Evolutionary conservation across 2,888 invertebrate species (phyloP).

Genomic region (Amphiduros pacificus): DNA sequence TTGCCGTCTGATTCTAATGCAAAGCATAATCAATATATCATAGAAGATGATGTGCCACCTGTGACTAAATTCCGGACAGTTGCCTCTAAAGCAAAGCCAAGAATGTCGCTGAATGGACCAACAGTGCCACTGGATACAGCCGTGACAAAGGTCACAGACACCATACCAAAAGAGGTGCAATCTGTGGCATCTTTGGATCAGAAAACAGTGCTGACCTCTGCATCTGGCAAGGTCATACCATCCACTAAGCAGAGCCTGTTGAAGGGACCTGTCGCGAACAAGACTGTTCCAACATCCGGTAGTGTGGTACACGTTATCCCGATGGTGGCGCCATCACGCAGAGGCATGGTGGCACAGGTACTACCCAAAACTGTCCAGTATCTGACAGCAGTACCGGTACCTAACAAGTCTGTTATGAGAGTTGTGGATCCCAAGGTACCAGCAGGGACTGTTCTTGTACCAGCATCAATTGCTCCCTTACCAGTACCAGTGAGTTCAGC

Average conservation of each 20-base stretch:
- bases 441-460: no score
- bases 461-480: neutral
- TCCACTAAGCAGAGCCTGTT: neutral
- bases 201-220: no score
- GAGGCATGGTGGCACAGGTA: slow-evolving; percentile 8
- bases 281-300: neutral
- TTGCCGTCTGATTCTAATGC: no score
- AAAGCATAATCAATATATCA: slow-evolving; percentile 25
- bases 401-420: neutral
- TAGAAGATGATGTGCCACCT: slow-evolving; percentile 27
- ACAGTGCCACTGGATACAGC: neutral
- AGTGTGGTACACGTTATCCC: slow-evolving; percentile 5
- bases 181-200: neutral
- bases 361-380: slow-evolving; percentile 7
- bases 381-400: neutral
- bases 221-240: no score
- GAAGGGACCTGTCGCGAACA: neutral
- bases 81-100: neutral
- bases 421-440: neutral
- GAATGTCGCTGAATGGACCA: no score
- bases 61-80: slow-evolving; percentile 10
- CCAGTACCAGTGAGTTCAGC: neutral
- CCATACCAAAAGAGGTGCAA: neutral
- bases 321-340: neutral
- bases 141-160: neutral